These are phyloP conservation scores for Indri indri DNA, from an alignment of 2,113 vertebrate species.

Conservation along the genomic window DNA sequence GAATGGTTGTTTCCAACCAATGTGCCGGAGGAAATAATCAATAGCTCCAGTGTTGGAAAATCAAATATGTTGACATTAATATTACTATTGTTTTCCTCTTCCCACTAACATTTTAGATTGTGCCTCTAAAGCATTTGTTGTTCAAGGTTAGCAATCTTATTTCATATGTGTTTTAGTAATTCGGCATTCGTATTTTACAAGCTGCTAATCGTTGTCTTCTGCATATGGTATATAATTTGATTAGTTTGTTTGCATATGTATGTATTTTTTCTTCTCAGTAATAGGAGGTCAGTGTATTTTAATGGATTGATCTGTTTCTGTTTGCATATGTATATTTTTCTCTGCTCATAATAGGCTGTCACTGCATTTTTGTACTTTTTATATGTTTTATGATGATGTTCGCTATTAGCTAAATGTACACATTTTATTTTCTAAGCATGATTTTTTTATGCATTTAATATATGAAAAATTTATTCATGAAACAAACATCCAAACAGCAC, in stretches of 20 bases:
- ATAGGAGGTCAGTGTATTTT: slow-evolving; percentile 57
- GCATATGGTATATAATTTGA: slow-evolving; percentile 45
- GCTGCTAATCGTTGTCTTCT: slow-evolving; percentile 47
- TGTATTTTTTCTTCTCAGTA: slow-evolving; percentile 53
- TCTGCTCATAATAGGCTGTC: slow-evolving; percentile 44
- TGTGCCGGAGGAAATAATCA: slow-evolving; percentile 69
- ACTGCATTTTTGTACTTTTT: slow-evolving; percentile 36
- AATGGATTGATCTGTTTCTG: slow-evolving; percentile 58
- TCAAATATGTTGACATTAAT: slow-evolving; percentile 75
- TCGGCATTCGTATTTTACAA: slow-evolving; percentile 25
- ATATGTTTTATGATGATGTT: slow-evolving; percentile 43
- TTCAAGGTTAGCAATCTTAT: slow-evolving; percentile 52
- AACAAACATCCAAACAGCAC: neutral
- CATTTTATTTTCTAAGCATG: slow-evolving; percentile 54
- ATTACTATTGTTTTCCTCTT: slow-evolving; percentile 72
- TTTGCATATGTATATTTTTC: slow-evolving; percentile 56
- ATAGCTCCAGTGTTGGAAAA: slow-evolving; percentile 70
- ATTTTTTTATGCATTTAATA: slow-evolving; percentile 34
- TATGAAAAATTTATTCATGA: neutral
- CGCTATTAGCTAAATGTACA: slow-evolving; percentile 51
- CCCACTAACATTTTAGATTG: slow-evolving; percentile 64
- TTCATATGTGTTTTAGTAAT: slow-evolving; percentile 49
- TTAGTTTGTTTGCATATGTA: slow-evolving; percentile 46
- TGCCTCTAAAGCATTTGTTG: slow-evolving; percentile 52
- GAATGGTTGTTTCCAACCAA: slow-evolving; percentile 73